Conservation (phyloP, 2,797 vertebrate genomes). For the Pantherophis alleghaniensis region DNA sequence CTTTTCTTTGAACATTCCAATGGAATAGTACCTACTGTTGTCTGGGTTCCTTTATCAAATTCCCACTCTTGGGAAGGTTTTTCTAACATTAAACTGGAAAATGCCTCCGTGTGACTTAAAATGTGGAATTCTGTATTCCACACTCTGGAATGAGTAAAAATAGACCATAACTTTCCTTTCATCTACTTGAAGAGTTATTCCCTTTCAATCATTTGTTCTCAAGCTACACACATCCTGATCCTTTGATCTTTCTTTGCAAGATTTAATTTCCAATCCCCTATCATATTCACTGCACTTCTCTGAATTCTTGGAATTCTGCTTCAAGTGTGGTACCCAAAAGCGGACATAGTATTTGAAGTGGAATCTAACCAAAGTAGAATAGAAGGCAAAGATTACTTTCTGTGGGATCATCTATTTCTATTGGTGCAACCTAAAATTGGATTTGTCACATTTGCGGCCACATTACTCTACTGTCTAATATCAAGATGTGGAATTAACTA, state of each 20-base stretch:
- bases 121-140: neutral
- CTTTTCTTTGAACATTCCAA: neutral
- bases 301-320: neutral
- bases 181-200: neutral
- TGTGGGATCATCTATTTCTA: neutral
- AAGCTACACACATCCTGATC: neutral
- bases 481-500: neutral
- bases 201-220: neutral
- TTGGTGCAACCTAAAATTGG: neutral
- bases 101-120: neutral
- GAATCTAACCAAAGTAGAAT: neutral
- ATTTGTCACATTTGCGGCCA: neutral
- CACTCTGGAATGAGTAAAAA: neutral
- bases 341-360: neutral
- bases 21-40: neutral
- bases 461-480: neutral
- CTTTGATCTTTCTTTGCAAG: neutral
- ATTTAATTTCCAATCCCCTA: neutral
- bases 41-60: neutral
- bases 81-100: neutral
- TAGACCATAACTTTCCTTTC: neutral
- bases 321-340: neutral
- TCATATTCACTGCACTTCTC: neutral
- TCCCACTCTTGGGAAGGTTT: neutral
- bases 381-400: neutral